phyloP scores from a whole-genome alignment of 2,113 vertebrate genomes.

The Coregonus clupeaformis region DNA sequence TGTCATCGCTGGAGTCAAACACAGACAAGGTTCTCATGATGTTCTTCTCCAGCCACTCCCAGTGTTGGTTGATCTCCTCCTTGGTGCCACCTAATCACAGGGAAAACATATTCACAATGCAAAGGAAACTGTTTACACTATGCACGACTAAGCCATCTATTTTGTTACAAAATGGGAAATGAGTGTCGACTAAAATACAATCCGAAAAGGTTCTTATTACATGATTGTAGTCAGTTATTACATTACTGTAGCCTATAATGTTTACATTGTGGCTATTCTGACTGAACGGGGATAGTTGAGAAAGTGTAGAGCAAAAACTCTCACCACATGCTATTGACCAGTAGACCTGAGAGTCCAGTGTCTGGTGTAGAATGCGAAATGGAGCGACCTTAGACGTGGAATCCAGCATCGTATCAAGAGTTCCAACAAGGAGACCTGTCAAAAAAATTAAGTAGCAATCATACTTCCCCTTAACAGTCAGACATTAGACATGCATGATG shows the following conservation, averaged over 20 bases:
- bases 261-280: not conserved
- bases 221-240: no score
- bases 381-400: slow-evolving; percentile 97
- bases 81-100: slow-evolving; percentile 81
- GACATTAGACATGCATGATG: slow-evolving; percentile 1
- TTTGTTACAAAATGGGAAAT: no score
- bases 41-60: slow-evolving; percentile 95
- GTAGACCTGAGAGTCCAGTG: slow-evolving; percentile 95
- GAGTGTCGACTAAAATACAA: no score
- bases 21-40: slow-evolving; percentile 94
- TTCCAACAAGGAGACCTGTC: slow-evolving; percentile 93
- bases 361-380: slow-evolving; percentile 95
- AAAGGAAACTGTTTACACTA: not conserved
- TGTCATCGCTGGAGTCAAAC: slow-evolving; percentile 95
- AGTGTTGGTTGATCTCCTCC: slow-evolving; percentile 93
- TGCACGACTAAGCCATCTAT: not conserved
- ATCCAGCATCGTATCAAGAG: slow-evolving; percentile 91
- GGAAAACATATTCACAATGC: slow-evolving; percentile 12
- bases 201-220: no score
- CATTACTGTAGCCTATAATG: no score
- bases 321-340: slow-evolving; percentile 94
- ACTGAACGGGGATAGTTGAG: not conserved
- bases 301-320: slow-evolving; percentile 35
- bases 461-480: not conserved
- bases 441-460: not conserved